Percentiles rank a stretch among this genome's conserved stretches.
Evolutionary conservation across 1,140 invertebrate genomes (phyloP).

Genomic region (Thaumatotibia leucotreta): DNA sequence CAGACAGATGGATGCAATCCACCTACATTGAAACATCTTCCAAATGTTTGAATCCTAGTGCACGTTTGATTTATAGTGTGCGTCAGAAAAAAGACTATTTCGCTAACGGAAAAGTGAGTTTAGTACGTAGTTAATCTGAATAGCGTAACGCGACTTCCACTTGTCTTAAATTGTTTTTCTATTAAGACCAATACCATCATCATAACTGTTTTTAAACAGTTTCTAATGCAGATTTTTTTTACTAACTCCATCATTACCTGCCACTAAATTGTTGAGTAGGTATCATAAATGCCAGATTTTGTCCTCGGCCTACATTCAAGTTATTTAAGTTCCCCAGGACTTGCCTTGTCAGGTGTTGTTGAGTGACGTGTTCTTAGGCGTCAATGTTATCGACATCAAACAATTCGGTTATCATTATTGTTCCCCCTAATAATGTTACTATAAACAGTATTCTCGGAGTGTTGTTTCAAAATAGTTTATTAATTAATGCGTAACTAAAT

Average conservation of each 20-base stretch:
- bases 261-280: too few species aligned
- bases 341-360: neutral
- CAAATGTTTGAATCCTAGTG: neutral
- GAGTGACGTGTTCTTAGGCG: neutral
- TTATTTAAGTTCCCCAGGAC: neutral
- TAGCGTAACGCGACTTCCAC: neutral
- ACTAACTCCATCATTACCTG: too few species aligned
- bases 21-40: conserved; percentile 7
- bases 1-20: neutral
- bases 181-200: too few species aligned
- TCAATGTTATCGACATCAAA: neutral
- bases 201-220: too few species aligned
- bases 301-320: neutral
- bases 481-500: neutral
- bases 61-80: neutral
- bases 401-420: neutral
- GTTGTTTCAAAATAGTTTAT: neutral
- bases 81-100: neutral
- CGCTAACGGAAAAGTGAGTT: neutral
- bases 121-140: neutral
- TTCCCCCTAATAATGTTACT: neutral
- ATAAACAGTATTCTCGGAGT: neutral
- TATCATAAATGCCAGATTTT: neutral
- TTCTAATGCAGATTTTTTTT: too few species aligned
- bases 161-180: too few species aligned